Evolutionary conservation across 2,797 vertebrate genomes (phyloP), one percentile per base, ranked within the genome.

Genomic region (Rhodeus uyekii): DNA sequence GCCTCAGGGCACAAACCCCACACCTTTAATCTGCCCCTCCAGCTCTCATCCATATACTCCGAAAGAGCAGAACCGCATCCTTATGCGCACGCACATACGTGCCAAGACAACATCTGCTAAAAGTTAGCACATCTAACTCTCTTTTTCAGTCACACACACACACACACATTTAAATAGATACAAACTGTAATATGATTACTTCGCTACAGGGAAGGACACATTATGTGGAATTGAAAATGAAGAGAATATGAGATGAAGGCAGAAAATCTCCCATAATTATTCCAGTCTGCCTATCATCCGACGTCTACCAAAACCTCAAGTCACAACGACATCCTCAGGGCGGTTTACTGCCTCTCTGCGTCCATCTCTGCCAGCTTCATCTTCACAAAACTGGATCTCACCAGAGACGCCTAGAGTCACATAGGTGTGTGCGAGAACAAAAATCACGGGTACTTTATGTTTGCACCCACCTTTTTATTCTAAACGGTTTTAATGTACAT

Each of bases 1-100:
- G 92, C 93, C 93, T 92, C 81, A 88, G 91, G 94, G 88, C 90
- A 93, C 86, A 55, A 80, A 85, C 79, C 86, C 84, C 88, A 87
- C 81, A 63, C 90, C 88, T 83, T 83, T 87, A 86, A 85, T 87
- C 83, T 77, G 79, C 39, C 73, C 74, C 83, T 83, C 38, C 61
- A 82, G 82, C 84, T 60, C 76, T 72, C 65, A 85, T 83, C 76
- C 50, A 81, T 64, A 77, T 72, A 24, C 32, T 14, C 24, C 19
- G 9, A 53, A 78, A 50, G 8, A 65, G 42, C 76, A 78, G 2
- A 50, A 38, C 44, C 8, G 22, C 1, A 0, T 48, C 75, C 12
- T 44, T 61, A 76, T 44, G 38, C 65, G 19, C 78, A 69, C 19
- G 46, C 46, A 61, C 46, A 83, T 64, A 82, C 39, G 24, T 39